Base-by-base conservation (phyloP, 2,113 vertebrate species). In the Nothoprocta pentlandii region DNA sequence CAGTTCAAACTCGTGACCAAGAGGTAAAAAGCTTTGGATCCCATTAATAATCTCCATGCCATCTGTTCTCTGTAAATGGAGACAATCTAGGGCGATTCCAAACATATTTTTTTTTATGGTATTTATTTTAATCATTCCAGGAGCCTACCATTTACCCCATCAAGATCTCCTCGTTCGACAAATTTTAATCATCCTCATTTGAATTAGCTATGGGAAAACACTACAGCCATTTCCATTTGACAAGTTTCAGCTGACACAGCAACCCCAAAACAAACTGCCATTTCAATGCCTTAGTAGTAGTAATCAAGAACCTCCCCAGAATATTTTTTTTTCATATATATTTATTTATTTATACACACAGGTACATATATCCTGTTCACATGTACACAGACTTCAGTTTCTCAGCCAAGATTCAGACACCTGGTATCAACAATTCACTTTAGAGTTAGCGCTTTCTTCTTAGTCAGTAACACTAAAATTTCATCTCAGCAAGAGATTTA, bases 1-100 rank as follows among this genome's bases (percentile, higher is more conserved):
- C 87, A 91, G 91, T 93, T 87, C 61, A 88, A 71, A 79, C 74
- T 70, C 73, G 15, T 21, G 64, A 97, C 68, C 89, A 93, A 87
- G 81, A 96, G 85, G 76, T 95, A 96, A 96, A 96, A 93, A 97
- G 67, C 79, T 93, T 80, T 95, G 74, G 87, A 77, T 89, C 30
- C 83, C 85, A 77, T 91, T 94, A 96, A 81, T 95, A 92, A 96
- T 92, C 85, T 64, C 66, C 46, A 73, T 34, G 16, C 94, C 94
- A 92, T 96, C 95, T 96, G 94, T 80, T 69, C 71, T 76, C 42
- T 41, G 63, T 92, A 93, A 95, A 92, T 62, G 62, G 41, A 96
- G 71, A 83, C 26, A 78, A 64, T 91, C 67, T 78, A 95, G 69
- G 76, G 91, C 39, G 44, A 96, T 54, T 63, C 82, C 62, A 90